Evolutionary conservation across 2,888 invertebrate species (phyloP).

Genomic region (Villa cingulata): DNA sequence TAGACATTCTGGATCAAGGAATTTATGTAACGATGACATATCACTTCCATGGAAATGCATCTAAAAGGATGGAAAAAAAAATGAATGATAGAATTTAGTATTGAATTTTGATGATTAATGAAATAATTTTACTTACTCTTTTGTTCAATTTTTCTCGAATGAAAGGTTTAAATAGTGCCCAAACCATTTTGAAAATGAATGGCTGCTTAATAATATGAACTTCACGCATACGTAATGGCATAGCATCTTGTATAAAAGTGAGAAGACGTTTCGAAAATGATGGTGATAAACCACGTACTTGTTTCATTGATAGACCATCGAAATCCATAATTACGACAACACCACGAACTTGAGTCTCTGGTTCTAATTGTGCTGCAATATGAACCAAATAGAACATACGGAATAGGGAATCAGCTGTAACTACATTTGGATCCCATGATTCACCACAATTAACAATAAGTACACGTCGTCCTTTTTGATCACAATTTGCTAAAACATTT

Average conservation of each 20-base stretch:
- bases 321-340: slow-evolving; percentile 75
- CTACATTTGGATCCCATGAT: slow-evolving; percentile 60
- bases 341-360: slow-evolving; percentile 67
- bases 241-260: slow-evolving; percentile 73
- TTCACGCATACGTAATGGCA: slow-evolving; percentile 72
- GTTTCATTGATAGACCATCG: slow-evolving; percentile 60
- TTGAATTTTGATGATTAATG: too few species aligned
- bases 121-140: slow-evolving; percentile 44
- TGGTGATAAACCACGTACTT: slow-evolving; percentile 54
- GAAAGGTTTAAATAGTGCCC: slow-evolving; percentile 74
- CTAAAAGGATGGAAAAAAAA: slow-evolving; percentile 32
- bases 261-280: slow-evolving; percentile 62
- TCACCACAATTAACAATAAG: slow-evolving; percentile 60
- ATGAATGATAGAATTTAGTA: background rate
- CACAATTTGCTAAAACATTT: slow-evolving; percentile 61
- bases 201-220: slow-evolving; percentile 79
- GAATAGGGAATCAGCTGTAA: slow-evolving; percentile 62
- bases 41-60: slow-evolving; percentile 73
- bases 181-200: slow-evolving; percentile 69
- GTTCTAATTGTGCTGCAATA: slow-evolving; percentile 60
- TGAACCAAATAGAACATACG: slow-evolving; percentile 66
- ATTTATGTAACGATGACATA: slow-evolving; percentile 62
- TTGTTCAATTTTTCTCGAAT: slow-evolving; percentile 62
- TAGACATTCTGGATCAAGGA: slow-evolving; percentile 51
- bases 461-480: slow-evolving; percentile 61